Percentiles rank a stretch among this genome's conserved stretches.
Evolutionary conservation across 30 jellyfish, hydroid and myxozoan species (phyloP).

Genomic region (Aurelia sp.): DNA sequence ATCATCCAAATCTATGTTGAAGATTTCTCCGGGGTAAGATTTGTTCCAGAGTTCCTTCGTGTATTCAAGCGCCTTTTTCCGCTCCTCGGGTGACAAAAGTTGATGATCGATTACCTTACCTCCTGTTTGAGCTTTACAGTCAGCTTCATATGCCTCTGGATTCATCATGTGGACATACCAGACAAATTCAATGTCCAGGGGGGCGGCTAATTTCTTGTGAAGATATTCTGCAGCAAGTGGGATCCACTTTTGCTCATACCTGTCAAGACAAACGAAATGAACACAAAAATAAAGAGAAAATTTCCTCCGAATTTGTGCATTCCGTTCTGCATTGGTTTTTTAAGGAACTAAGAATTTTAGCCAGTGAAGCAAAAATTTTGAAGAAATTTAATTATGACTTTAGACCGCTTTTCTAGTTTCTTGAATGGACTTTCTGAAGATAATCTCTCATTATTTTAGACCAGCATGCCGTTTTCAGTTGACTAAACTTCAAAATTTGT

Average conservation of each 20-base stretch:
- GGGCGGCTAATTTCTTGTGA: constrained; percentile 77
- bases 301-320: too few species aligned
- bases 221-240: constrained; percentile 84
- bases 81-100: constrained; percentile 37
- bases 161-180: constrained; percentile 91
- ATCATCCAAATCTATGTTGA: constrained; percentile 62
- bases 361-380: too few species aligned
- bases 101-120: constrained; percentile 61
- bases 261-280: background rate
- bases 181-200: constrained; percentile 87
- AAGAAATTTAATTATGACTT: too few species aligned
- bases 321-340: too few species aligned
- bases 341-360: too few species aligned
- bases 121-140: constrained; percentile 69
- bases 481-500: too few species aligned
- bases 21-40: constrained; percentile 78
- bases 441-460: too few species aligned
- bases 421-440: too few species aligned
- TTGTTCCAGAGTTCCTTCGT: constrained; percentile 76
- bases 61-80: constrained; percentile 4
- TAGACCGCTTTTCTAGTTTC: too few species aligned
- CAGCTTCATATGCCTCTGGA: constrained; percentile 86
- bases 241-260: constrained; percentile 87
- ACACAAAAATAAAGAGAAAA: background rate
- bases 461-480: too few species aligned